These are phyloP conservation scores for Lissocephala sabroskyi DNA, from an alignment of 2,888 invertebrate genomes.

Conservation along the genomic window DNA sequence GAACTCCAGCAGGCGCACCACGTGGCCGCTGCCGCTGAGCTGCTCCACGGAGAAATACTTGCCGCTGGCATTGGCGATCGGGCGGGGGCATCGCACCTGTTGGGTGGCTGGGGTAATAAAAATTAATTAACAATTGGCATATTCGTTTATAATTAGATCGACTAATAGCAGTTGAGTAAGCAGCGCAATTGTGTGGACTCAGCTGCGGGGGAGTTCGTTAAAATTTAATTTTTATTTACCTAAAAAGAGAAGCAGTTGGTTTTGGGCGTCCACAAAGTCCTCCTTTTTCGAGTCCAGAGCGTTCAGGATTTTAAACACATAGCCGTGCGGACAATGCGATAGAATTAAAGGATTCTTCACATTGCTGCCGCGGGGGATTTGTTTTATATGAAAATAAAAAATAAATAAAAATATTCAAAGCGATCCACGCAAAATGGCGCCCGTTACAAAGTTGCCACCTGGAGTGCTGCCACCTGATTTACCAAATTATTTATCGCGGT, in stretches of 20 bases:
- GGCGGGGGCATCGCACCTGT: conserved; percentile 79
- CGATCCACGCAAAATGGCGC: too few species aligned
- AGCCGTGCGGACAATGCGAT: conserved; percentile 76
- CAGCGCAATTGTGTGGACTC: too few species aligned
- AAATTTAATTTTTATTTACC: conserved; percentile 74
- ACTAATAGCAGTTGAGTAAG: conserved; percentile 11
- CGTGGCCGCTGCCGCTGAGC: conserved; percentile 73
- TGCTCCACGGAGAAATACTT: conserved; percentile 76
- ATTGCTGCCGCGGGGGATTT: too few species aligned
- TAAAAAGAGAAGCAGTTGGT: conserved; percentile 80
- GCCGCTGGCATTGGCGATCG: conserved; percentile 80
- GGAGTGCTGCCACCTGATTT: too few species aligned
- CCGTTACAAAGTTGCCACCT: too few species aligned
- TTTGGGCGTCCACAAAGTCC: conserved; percentile 82
- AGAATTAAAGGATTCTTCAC: conserved; percentile 77
- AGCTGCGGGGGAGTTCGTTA: too few species aligned
- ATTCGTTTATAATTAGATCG: too few species aligned
- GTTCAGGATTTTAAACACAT: conserved; percentile 88
- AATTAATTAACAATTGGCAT: neutral
- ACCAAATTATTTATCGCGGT: too few species aligned
- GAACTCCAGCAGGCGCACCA: conserved; percentile 84
- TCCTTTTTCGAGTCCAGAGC: conserved; percentile 83
- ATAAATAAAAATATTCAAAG: too few species aligned
- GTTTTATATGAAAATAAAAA: too few species aligned
- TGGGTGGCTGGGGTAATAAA: conserved; percentile 76